Evolutionary conservation across 2,888 invertebrate genomes (phyloP).

Genomic region (Coleophora deauratella): DNA sequence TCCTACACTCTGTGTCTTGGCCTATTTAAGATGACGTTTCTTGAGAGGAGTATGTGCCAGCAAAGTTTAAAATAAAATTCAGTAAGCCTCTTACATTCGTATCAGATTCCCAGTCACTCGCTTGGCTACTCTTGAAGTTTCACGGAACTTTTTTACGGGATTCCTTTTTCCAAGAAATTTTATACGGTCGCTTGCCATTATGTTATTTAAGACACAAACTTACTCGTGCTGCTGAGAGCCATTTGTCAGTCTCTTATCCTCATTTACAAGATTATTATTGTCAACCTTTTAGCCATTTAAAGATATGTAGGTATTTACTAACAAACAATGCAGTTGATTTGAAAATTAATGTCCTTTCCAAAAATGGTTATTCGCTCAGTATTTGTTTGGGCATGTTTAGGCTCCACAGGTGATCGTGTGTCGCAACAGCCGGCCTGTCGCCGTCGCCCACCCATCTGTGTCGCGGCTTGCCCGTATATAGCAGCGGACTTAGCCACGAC

Average conservation of each 20-base stretch:
- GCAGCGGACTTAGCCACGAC: slow-evolving; percentile 22
- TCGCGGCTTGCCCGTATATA: slow-evolving; percentile 24
- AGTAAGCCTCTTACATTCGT: not conserved
- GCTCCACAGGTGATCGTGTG: not conserved
- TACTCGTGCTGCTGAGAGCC: not conserved
- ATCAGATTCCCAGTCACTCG: not conserved
- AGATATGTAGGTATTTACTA: not conserved
- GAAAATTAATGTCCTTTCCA: too few relatives aligned
- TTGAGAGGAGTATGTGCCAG: slow-evolving; percentile 7
- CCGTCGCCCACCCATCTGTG: slow-evolving; percentile 22
- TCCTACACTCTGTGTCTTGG: slow-evolving; percentile 21
- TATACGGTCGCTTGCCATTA: too few relatives aligned
- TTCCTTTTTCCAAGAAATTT: too few relatives aligned
- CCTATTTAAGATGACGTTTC: slow-evolving; percentile 21
- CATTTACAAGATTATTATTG: not conserved
- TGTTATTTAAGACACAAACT: too few relatives aligned
- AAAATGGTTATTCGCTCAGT: too few relatives aligned
- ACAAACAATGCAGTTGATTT: not conserved
- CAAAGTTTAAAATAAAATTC: slow-evolving; percentile 2
- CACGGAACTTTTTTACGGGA: too few relatives aligned
- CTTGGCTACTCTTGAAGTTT: too few relatives aligned
- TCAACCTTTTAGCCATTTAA: not conserved
- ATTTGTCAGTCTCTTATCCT: not conserved
- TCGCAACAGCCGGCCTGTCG: slow-evolving; percentile 31
- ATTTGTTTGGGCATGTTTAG: not conserved